Base-by-base conservation (phyloP, 2,888 invertebrate species). In the Autographa gamma region DNA sequence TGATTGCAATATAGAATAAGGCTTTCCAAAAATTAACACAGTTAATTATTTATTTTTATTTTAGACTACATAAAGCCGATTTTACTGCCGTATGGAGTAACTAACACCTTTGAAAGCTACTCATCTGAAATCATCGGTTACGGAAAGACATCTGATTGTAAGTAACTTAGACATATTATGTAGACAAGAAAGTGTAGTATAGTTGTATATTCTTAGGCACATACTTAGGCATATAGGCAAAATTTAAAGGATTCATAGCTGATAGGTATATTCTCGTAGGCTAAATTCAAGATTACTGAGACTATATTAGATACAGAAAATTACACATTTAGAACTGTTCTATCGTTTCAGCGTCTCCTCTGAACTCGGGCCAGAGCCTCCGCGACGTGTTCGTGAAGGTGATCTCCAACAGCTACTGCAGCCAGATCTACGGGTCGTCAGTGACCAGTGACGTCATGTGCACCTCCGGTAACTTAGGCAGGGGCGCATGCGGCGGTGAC, bases 41-140 rank as follows among this genome's bases (percentile, higher is more conserved):
- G 14, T 43, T 5, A 16, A 14, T 5, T 43, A 14, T 48, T n/a
- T n/a, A 8, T 1, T 31, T 18, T 14, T 19, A 11, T 66, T 73
- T 56, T 31, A 77, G 74, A 3, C 41, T 18, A 63, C 13, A 60
- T 75, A 3, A 52, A 1, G 7, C 13, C 66, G 5, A 66, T 75
- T 18, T 9, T 19, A 34, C 32, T 75, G 25, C 75, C 75, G 3
- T 73, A 54, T 4, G 79, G 34, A 31, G 66, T 66, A 48, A 66
- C 41, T n/a, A 66, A 66, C 60, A 31, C 75, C 18, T 67, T 78
- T 25, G 60, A 32, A 48, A 66, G 74, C 7, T 78, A 43, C 31
- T 31, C 8, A 4, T 60, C 75, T 14, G 74, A 78, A 66, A 58
- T 73, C 14, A 75, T 75, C 2, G 75, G 79, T 34, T 75, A 34